Conservation (phyloP, 2,113 vertebrate species). For the Phoxinus phoxinus region DNA sequence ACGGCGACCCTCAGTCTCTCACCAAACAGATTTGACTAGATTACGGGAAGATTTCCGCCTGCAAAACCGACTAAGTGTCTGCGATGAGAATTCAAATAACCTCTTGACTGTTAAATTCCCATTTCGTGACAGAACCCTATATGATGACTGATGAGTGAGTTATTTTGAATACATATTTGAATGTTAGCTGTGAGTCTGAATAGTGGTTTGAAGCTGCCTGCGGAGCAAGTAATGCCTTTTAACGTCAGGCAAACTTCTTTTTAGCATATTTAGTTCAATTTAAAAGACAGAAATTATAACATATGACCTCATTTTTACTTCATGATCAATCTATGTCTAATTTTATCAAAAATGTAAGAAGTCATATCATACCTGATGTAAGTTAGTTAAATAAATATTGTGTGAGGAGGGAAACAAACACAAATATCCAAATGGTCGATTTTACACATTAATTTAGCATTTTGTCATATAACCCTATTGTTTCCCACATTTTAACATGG, state of each 20-base stretch:
- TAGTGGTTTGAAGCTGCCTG: constrained; percentile 18
- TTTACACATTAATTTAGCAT: background rate
- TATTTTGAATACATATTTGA: constrained; percentile 61
- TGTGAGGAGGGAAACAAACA: background rate
- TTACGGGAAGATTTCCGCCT: background rate
- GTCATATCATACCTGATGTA: background rate
- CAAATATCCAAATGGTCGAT: background rate
- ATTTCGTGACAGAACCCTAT: constrained; percentile 43
- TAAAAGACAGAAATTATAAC: background rate
- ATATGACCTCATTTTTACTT: background rate
- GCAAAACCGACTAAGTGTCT: background rate
- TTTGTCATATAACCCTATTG: background rate
- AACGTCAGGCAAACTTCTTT: background rate
- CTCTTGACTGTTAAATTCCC: constrained; percentile 59
- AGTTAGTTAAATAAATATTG: background rate
- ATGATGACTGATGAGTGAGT: constrained; percentile 53
- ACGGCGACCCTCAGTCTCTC: background rate
- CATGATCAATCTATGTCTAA: no score
- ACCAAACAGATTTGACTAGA: background rate
- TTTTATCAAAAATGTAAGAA: no score
- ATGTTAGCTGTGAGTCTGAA: constrained; percentile 39
- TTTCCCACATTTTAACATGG: background rate
- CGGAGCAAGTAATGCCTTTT: no score
- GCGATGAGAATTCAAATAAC: constrained; percentile 57
- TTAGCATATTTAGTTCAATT: background rate